Base-by-base conservation (phyloP, 1,140 invertebrate genomes). In the Brachionus koreanus region DNA sequence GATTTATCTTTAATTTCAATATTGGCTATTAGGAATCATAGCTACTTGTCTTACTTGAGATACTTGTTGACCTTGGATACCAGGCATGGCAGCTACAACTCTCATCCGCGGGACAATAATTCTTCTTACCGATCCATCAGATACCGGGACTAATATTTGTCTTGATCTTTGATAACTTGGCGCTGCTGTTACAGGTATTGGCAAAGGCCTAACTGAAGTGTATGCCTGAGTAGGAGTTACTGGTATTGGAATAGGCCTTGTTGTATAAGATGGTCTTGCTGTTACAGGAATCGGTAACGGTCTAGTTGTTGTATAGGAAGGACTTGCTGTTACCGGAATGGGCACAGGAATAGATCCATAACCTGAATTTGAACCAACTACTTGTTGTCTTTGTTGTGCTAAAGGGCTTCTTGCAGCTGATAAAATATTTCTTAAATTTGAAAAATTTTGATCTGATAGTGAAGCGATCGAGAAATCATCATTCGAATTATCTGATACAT, bases 181-280 rank as follows among this genome's bases (percentile, higher is more conserved):
- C 1, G 37, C 37, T 39, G 67, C 29, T 16, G 67, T 72, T 7
- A 72, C 67, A 39, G 67, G 67, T 6, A 72, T 72, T 72, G 67
- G 67, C 13, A 37, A 39, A 9, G 67, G 67, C 39, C 67, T 72
- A 39, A 16, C 12, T 9, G 67, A 16, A 19, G 33, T 37, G 10
- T 72, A 42, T 3, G 33, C 67, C 3, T n/a, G 13, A 13, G 25
- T 35, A n/a, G 67, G 29, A 16, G 67, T 67, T 12, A 67, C 65
- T 67, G 65, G 65, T 33, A 67, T 37, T 67, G 65, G 65, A 39
- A 72, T 42, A 12, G 67, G 67, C 39, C 67, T 72, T 72, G 37
- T 42, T 16, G 67, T 72, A 42, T 72, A 72, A 0, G 29, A 12
- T 13, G 67, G 67, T 23, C 33, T 42, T 29, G 69, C 69, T 46